Conservation (phyloP, 2,888 invertebrate genomes). For the Auanema freiburgensis region DNA sequence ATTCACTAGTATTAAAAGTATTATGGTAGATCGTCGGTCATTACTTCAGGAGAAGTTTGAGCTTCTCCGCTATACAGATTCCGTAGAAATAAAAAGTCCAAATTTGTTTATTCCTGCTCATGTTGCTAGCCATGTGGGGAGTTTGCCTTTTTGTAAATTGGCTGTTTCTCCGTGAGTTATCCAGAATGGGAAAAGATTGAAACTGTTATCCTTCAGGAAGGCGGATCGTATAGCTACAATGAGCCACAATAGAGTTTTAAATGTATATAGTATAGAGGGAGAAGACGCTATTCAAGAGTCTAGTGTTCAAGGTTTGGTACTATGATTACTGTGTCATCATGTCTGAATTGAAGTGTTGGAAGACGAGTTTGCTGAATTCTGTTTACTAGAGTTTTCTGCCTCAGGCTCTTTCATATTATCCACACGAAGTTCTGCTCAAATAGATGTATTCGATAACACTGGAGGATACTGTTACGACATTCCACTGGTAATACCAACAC, state of each 20-base stretch:
- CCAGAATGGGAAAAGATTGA: neutral
- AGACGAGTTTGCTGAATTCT: conserved; percentile 44
- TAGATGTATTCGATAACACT: conserved; percentile 48
- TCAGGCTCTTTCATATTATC: conserved; percentile 36
- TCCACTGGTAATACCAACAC: conserved; percentile 20
- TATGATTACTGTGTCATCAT: neutral
- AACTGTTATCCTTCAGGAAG: conserved; percentile 26
- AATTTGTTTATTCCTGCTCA: conserved; percentile 45
- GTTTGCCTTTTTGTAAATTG: conserved; percentile 41
- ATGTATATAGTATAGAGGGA: conserved; percentile 32
- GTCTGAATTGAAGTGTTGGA: conserved; percentile 34
- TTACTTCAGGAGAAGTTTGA: conserved; percentile 23
- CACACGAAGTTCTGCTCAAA: conserved; percentile 41
- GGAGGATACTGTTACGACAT: conserved; percentile 48
- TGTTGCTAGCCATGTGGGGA: conserved; percentile 43
- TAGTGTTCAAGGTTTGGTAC: conserved; percentile 28
- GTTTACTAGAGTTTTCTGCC: conserved; percentile 40
- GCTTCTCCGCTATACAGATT: conserved; percentile 36
- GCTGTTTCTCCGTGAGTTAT: conserved; percentile 46
- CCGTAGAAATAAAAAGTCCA: conserved; percentile 43
- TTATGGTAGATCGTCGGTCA: no score
- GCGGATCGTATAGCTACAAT: conserved; percentile 36
- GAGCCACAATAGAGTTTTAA: conserved; percentile 31
- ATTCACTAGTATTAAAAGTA: no score
- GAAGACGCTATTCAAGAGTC: conserved; percentile 32